Evolutionary conservation across 1,140 invertebrate species (phyloP).

Genomic region (Drosophila carrolli): DNA sequence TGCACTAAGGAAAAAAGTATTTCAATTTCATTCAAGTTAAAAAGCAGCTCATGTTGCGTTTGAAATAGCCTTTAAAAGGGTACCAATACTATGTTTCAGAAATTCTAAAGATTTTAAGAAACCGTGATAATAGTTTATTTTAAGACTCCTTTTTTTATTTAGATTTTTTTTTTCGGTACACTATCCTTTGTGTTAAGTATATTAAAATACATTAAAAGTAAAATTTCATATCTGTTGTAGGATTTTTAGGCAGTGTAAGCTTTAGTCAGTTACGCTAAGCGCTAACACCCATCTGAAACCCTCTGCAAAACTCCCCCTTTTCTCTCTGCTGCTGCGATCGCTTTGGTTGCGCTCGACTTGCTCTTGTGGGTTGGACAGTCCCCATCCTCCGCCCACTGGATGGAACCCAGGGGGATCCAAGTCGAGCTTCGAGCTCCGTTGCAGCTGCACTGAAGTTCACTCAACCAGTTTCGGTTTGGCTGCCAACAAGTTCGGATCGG

Average conservation of each 20-base stretch:
- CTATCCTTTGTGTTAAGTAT: no score
- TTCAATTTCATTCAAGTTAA: no score
- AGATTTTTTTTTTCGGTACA: no score
- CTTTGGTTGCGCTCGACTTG: constrained; percentile 66
- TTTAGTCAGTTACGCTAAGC: neutral
- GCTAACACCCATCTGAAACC: neutral
- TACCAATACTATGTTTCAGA: no score
- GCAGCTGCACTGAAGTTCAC: constrained; percentile 62
- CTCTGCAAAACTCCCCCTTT: neutral
- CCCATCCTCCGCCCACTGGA: constrained; percentile 21
- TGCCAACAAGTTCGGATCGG: constrained; percentile 68
- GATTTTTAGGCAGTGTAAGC: no score
- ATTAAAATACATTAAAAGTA: no score
- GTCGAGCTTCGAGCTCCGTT: constrained; percentile 28
- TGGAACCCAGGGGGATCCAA: constrained; percentile 30
- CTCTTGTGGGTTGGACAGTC: constrained; percentile 34
- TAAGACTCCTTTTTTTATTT: no score
- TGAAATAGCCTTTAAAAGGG: no score
- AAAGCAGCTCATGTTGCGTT: no score
- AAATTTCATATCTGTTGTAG: no score
- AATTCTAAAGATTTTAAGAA: no score
- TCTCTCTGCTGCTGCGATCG: constrained; percentile 4
- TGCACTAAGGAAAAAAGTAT: constrained; percentile 8
- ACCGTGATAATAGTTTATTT: no score
- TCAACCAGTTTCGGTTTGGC: constrained; percentile 69